These are phyloP conservation scores for Neosilurus hyrtlii DNA, from an alignment of 2,797 vertebrate species.

Conservation along the genomic window DNA sequence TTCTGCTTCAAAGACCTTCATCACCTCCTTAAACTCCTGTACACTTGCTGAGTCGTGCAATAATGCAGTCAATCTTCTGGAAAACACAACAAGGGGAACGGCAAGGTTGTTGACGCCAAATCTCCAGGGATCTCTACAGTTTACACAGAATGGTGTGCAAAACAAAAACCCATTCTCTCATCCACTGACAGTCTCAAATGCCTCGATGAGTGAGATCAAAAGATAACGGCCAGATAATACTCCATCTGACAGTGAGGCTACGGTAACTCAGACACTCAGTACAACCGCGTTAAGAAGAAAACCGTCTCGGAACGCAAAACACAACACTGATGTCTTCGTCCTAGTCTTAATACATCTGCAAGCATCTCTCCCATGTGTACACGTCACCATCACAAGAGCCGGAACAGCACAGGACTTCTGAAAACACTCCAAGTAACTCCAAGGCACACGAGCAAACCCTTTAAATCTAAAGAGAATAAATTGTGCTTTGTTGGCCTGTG, in stretches of 20 bases:
- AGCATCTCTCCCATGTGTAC: background rate
- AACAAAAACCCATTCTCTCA: too few species aligned
- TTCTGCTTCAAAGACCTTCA: too few species aligned
- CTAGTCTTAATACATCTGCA: background rate
- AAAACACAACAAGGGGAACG: too few species aligned
- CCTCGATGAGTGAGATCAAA: too few species aligned
- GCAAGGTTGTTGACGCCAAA: too few species aligned
- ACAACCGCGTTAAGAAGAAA: background rate
- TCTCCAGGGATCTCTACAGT: too few species aligned
- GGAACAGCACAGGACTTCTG: background rate
- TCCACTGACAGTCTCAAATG: too few species aligned
- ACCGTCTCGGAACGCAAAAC: background rate
- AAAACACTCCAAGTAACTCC: background rate
- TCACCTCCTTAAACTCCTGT: too few species aligned
- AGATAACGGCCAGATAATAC: too few species aligned
- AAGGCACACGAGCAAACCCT: background rate
- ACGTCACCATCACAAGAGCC: background rate
- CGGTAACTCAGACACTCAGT: background rate
- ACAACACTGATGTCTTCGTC: background rate
- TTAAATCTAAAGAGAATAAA: constrained; percentile 2
- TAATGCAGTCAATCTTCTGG: background rate
- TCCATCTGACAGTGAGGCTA: too few species aligned
- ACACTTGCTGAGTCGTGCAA: too few species aligned
- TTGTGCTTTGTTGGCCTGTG: background rate
- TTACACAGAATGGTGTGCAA: too few species aligned